Percentiles rank a stretch among this genome's conserved stretches.
Conservation (phyloP, 2,113 vertebrate species). For the Brienomyrus longianalis region DNA sequence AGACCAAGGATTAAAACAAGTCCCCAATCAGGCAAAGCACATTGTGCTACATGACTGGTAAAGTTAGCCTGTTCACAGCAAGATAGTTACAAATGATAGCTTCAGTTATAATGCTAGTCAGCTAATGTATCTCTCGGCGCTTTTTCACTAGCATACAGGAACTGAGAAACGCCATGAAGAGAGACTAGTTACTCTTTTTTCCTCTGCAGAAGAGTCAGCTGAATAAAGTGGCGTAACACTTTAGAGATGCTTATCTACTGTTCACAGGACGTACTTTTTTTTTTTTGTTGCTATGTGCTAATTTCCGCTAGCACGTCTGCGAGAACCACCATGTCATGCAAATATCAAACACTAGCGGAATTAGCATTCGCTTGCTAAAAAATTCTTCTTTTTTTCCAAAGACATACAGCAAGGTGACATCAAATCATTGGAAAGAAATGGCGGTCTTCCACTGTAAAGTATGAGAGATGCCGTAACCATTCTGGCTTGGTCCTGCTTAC, state of each 20-base stretch:
- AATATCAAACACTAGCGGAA: neutral
- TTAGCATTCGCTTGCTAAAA: neutral
- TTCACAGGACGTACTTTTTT: neutral
- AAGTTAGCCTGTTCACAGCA: neutral
- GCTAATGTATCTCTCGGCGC: neutral
- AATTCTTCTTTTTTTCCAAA: no score
- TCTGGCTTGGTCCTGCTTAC: neutral
- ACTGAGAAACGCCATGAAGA: neutral
- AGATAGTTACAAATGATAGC: neutral
- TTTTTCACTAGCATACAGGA: neutral
- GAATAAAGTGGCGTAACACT: neutral
- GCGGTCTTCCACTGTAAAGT: no score
- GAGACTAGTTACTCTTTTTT: neutral
- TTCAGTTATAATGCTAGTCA: neutral
- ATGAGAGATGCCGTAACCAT: no score
- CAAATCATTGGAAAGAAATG: no score
- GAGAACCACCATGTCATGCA: neutral
- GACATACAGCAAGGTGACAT: no score
- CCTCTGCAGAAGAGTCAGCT: neutral
- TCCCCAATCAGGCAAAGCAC: neutral
- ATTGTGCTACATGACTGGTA: neutral
- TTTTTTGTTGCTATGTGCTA: neutral
- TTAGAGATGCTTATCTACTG: neutral
- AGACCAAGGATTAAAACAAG: neutral
- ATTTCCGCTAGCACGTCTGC: neutral